phyloP scores from a whole-genome alignment of 2,113 vertebrate species.

The Bufo gargarizans region DNA sequence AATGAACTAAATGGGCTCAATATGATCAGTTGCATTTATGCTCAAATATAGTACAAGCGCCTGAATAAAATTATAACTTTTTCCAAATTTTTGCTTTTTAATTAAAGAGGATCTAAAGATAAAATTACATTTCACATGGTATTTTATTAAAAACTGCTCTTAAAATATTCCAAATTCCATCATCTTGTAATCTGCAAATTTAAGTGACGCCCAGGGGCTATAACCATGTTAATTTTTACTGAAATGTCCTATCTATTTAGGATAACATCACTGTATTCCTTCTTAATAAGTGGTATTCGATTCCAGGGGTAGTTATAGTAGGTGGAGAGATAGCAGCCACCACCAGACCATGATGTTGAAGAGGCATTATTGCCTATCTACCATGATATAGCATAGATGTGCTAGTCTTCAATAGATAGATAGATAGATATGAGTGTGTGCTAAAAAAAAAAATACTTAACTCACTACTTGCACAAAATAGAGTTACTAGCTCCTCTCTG shows the following conservation, averaged over 20 bases:
- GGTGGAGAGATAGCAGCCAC: too few relatives aligned
- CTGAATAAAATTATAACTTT: conserved; percentile 19
- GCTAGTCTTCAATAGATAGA: too few relatives aligned
- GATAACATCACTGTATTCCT: too few relatives aligned
- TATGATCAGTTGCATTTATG: conserved; percentile 24
- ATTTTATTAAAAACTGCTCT: not conserved
- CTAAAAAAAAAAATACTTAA: too few relatives aligned
- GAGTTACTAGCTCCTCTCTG: too few relatives aligned
- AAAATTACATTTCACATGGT: not conserved
- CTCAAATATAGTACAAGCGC: conserved; percentile 1
- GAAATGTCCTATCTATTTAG: not conserved
- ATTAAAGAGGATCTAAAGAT: conserved; percentile 9
- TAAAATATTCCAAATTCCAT: not conserved
- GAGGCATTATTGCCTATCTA: too few relatives aligned
- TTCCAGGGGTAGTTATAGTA: too few relatives aligned
- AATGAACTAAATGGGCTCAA: conserved; percentile 33
- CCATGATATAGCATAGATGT: too few relatives aligned
- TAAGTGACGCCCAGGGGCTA: not conserved
- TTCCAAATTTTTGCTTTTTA: conserved; percentile 15
- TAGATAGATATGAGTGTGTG: too few relatives aligned
- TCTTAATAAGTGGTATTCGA: too few relatives aligned
- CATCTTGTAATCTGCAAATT: not conserved
- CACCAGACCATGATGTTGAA: too few relatives aligned
- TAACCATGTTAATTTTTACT: not conserved
- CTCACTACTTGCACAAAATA: too few relatives aligned